Conservation (phyloP, 23 tunicate genomes). For the Trididemnum miniatum region DNA sequence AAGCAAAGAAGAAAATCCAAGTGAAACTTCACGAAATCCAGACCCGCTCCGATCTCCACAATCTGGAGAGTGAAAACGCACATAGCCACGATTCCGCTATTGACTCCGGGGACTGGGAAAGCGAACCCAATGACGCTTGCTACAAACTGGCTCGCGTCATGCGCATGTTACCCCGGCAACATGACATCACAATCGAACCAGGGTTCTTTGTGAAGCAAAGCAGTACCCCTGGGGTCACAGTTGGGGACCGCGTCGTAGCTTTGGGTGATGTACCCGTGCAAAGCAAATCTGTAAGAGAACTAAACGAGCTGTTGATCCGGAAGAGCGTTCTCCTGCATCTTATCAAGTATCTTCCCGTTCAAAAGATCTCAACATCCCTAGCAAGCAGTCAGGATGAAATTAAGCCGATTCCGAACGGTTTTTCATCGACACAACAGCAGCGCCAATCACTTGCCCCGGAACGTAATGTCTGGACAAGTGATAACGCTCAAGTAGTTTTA, state of each 20-base stretch:
- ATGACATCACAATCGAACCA: constrained; percentile 58
- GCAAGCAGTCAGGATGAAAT: constrained; percentile 9
- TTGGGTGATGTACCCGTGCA: constrained; percentile 42
- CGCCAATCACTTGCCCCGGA: not conserved
- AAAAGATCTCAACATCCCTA: not conserved
- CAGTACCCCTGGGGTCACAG: constrained; percentile 34
- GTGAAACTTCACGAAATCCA: constrained; percentile 53
- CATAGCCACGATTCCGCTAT: constrained; percentile 92
- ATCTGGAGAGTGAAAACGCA: constrained; percentile 38
- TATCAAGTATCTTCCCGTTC: constrained; percentile 1
- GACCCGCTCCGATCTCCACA: constrained; percentile 27
- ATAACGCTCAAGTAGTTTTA: constrained; percentile 4
- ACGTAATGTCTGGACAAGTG: not conserved
- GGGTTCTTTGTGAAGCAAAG: constrained; percentile 53
- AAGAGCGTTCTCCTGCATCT: not conserved
- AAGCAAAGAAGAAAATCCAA: constrained; percentile 50
- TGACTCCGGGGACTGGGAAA: constrained; percentile 82
- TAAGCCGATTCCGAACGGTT: not conserved
- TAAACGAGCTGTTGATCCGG: not conserved
- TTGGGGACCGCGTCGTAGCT: constrained; percentile 58
- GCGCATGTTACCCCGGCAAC: constrained; percentile 51
- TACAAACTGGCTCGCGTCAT: constrained; percentile 16
- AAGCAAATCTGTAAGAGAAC: constrained; percentile 16
- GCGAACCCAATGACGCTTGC: constrained; percentile 37
- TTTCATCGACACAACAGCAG: not conserved